These are phyloP conservation scores for Autographa pulchrina DNA, from an alignment of 2,888 invertebrate genomes.

Conservation along the genomic window DNA sequence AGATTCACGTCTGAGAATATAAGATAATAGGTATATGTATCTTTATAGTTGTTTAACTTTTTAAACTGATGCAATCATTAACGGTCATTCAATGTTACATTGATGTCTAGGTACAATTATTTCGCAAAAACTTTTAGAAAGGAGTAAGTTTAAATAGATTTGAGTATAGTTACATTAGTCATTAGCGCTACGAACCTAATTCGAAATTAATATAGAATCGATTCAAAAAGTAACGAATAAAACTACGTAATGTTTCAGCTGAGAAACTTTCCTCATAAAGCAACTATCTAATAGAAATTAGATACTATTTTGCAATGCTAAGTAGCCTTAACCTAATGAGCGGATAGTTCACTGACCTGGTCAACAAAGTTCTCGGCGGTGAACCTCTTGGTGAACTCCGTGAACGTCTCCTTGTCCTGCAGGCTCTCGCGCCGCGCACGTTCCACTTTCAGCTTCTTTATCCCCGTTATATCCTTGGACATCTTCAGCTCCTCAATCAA, in stretches of 20 bases:
- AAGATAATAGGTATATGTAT: background rate
- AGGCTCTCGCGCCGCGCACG: conserved; percentile 95
- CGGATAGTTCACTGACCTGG: conserved; percentile 91
- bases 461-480: conserved; percentile 97
- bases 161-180: background rate
- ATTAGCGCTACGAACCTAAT: background rate
- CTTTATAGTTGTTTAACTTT: background rate
- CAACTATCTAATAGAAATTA: conserved; percentile 6
- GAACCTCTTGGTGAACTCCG: conserved; percentile 95
- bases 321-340: conserved; percentile 29
- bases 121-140: conserved; percentile 6
- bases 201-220: background rate
- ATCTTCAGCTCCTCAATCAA: conserved; percentile 97
- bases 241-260: background rate
- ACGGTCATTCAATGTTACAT: background rate
- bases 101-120: background rate
- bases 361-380: conserved; percentile 96
- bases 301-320: conserved; percentile 8
- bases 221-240: background rate
- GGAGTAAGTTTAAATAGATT: background rate
- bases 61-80: background rate
- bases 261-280: background rate
- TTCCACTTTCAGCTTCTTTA: conserved; percentile 97
- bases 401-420: conserved; percentile 94
- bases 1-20: conserved; percentile 23